phyloP scores from a whole-genome alignment of 2,888 invertebrate species.

The Netelia melanura region DNA sequence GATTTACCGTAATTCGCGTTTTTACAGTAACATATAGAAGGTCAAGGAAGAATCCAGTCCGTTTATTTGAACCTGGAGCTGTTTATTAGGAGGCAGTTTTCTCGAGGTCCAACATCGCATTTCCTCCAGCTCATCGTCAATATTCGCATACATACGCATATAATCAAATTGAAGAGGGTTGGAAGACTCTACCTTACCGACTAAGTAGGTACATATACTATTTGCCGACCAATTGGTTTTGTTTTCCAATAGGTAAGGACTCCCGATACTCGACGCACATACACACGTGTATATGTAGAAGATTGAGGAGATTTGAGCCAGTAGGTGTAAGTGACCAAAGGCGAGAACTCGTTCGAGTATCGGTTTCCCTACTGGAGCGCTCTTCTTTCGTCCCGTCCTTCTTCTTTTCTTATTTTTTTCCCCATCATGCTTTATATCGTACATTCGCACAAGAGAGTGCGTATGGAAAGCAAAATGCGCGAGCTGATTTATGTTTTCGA shows the following conservation, averaged over 20 bases:
- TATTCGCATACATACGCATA: too few species aligned
- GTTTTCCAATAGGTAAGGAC: background rate
- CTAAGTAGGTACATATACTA: background rate
- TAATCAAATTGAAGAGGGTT: too few species aligned
- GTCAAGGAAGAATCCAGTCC: too few species aligned
- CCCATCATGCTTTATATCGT: slow-evolving; percentile 2
- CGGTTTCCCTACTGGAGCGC: slow-evolving; percentile 37
- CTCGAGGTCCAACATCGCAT: too few species aligned
- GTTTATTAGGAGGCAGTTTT: too few species aligned
- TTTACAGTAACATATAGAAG: too few species aligned
- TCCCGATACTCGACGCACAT: background rate
- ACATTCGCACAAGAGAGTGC: background rate
- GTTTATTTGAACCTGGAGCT: too few species aligned
- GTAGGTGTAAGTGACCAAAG: slow-evolving; percentile 31
- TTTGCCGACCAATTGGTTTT: background rate
- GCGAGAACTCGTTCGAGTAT: slow-evolving; percentile 56
- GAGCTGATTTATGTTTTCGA: slow-evolving; percentile 72
- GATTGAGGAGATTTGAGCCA: slow-evolving; percentile 44
- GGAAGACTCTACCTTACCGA: too few species aligned
- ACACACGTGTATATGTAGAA: background rate
- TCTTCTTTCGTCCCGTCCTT: slow-evolving; percentile 30
- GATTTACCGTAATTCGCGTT: too few species aligned
- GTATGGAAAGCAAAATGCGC: slow-evolving; percentile 64
- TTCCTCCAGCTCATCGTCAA: too few species aligned
- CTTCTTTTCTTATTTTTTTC: slow-evolving; percentile 23